Base-by-base conservation (phyloP, 2,888 invertebrate species). In the Nephrotoma guestfalica region DNA sequence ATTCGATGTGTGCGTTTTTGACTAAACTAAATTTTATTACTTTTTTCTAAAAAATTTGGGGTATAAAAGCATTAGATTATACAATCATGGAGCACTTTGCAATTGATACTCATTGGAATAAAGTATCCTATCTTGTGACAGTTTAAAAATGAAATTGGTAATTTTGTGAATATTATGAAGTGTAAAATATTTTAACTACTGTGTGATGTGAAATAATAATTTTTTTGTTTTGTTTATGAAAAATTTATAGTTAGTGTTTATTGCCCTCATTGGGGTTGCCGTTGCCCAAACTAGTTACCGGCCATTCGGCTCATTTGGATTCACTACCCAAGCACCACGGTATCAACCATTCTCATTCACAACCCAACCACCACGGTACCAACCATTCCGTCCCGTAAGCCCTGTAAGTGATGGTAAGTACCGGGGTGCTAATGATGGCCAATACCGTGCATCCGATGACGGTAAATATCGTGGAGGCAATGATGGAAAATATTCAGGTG, bases 401-500 rank as follows among this genome's bases (percentile, higher is more conserved):
- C 30, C 71, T 0, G 30, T 6, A 7, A 43, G 91, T 88, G 90
- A 89, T 88, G 89, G 90, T 13, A 90, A 90, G 11, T 89, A 90
- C 13, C 90, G 90, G 2, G 13, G 6, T 42, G 51, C 43, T 15
- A 86, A 92, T 85, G 92, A 92, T 87, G 93, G 93, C 4, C 91
- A 90, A 88, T 93, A 93, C 88, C 91, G 91, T 86, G 90, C 92
- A 88, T 91, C 89, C 86, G 89, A 90, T 18, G 92, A 93, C 88
- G 94, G 94, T 0, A 93, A 92, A 89, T 94, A 94, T 88, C 88
- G 91, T 40, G 93, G 92, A 0, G 92, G 93, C 0, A 91, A 93
- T 83, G 93, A 93, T 88, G 94, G 94, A 7, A 92, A 90, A 88
- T 94, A 93, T 88, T 15, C 15, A 9, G 85, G 85, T 13, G 30